Evolutionary conservation across 2,888 invertebrate species (phyloP).

Genomic region (Phaonia tiefii): DNA sequence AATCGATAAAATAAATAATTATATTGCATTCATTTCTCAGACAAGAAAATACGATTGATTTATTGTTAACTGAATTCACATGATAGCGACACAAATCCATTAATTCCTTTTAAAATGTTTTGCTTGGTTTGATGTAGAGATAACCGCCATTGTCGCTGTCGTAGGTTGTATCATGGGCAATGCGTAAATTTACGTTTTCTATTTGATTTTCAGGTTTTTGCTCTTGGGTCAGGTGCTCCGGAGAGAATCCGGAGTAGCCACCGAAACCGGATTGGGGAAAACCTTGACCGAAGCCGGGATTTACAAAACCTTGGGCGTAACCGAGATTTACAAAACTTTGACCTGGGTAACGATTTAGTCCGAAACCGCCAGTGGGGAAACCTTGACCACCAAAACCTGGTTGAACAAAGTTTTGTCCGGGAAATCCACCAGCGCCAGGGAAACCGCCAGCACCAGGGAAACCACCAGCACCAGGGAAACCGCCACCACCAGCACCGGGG

Average conservation of each 20-base stretch:
- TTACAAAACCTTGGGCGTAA: slow-evolving; percentile 18
- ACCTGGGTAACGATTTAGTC: slow-evolving; percentile 49
- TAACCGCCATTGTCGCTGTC: slow-evolving; percentile 56
- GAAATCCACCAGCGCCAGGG: slow-evolving; percentile 72
- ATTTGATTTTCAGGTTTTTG: slow-evolving; percentile 7
- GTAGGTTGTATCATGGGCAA: slow-evolving; percentile 41
- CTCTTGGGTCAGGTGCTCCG: slow-evolving; percentile 30
- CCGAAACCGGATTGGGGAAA: slow-evolving; percentile 10
- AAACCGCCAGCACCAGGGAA: slow-evolving; percentile 2
- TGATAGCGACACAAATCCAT: neutral
- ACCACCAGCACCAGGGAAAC: slow-evolving; percentile 63
- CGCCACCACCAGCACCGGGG: slow-evolving; percentile 54
- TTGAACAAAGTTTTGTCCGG: slow-evolving; percentile 49
- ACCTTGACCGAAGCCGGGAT: slow-evolving; percentile 35
- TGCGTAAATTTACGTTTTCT: slow-evolving; percentile 18
- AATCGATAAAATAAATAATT: slow-evolving; percentile 1
- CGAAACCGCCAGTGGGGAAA: slow-evolving; percentile 15
- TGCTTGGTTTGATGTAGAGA: slow-evolving; percentile 50
- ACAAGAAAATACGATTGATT: slow-evolving; percentile 4
- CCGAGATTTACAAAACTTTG: slow-evolving; percentile 53
- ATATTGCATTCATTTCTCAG: neutral
- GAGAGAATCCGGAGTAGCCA: slow-evolving; percentile 26
- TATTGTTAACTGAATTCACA: neutral
- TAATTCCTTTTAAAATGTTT: slow-evolving; percentile 28
- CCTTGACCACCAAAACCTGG: slow-evolving; percentile 50